Conservation (phyloP, 2,797 vertebrate genomes). For the Periparus ater region DNA sequence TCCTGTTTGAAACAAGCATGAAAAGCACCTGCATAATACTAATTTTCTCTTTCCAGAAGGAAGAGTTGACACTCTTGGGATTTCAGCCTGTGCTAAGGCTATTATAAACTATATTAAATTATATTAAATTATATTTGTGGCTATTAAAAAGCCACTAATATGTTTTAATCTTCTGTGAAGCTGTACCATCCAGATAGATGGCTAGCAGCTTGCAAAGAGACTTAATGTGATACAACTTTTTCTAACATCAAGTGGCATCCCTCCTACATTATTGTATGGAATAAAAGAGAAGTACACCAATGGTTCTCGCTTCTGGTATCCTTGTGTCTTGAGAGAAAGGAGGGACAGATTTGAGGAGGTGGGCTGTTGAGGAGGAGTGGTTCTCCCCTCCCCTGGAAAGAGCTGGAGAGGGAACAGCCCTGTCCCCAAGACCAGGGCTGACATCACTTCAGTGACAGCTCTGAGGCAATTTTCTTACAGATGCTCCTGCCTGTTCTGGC, state of each 20-base stretch:
- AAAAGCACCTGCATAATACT: background rate
- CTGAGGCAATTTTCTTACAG: background rate
- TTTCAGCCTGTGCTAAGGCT: background rate
- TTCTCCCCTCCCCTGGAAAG: background rate
- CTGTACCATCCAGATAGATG: background rate
- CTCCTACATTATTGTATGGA: rapidly evolving
- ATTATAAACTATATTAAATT: background rate
- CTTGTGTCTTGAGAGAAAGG: background rate
- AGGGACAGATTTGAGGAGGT: background rate
- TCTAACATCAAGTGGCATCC: background rate
- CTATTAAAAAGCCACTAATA: background rate
- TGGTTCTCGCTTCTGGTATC: background rate
- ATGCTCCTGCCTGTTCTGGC: background rate
- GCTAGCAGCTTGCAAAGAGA: background rate
- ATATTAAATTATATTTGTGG: no score
- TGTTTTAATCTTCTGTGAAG: background rate
- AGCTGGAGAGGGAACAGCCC: background rate
- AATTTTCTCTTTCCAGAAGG: background rate
- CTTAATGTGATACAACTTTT: background rate
- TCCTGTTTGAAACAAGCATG: background rate
- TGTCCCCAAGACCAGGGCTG: background rate
- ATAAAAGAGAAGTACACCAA: background rate
- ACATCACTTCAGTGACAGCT: background rate
- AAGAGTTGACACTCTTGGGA: background rate
- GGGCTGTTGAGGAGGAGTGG: background rate